Base-by-base conservation (phyloP, 2,113 vertebrate genomes). In the Seriola aureovittata region DNA sequence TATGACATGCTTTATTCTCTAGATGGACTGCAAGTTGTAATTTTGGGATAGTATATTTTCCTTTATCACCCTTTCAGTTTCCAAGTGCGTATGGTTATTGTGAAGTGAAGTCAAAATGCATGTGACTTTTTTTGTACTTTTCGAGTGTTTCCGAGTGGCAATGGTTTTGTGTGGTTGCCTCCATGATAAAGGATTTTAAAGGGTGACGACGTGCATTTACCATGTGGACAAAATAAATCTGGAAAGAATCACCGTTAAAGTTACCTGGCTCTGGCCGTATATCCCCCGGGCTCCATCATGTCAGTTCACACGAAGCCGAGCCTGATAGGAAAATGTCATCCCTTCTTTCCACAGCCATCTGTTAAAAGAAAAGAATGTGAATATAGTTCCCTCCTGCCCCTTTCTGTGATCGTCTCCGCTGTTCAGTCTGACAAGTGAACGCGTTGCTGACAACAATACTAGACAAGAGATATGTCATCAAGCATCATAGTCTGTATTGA, bases 281-380 rank as follows among this genome's bases (percentile, higher is more conserved):
- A 70, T 90, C 91, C 84, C 92, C 19, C 38, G 90, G 85, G 85
- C 85, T 79, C 84, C 87, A 87, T 93, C 84, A 75, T 70, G 80
- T 84, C 87, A 71, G 80, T 80, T 80, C 79, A 66, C 82, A 85
- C 84, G 5, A 68, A 88, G 80, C 78, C 9, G n/a, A 83, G 64
- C 80, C 86, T 88, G 86, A 91, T 92, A 90, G 90, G 86, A 89
- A 89, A 80, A 80, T 88, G 80, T 73, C 89, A 84, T 90, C 89
- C 71, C 71, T 78, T 75, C 79, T 81, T 85, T 79, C 76, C 70
- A 3, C 66, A 72, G 54, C 82, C 89, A 91, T 92, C 92, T 93
- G 92, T 82, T 82, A 70, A 50, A 88, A 91, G 88, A 70, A 50
- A 88, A 91, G 88, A 90, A 86, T 81, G 82, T 58, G 67, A 90